Evolutionary conservation across 2,888 invertebrate genomes (phyloP).

Genomic region (Megaustenia siamemsis): DNA sequence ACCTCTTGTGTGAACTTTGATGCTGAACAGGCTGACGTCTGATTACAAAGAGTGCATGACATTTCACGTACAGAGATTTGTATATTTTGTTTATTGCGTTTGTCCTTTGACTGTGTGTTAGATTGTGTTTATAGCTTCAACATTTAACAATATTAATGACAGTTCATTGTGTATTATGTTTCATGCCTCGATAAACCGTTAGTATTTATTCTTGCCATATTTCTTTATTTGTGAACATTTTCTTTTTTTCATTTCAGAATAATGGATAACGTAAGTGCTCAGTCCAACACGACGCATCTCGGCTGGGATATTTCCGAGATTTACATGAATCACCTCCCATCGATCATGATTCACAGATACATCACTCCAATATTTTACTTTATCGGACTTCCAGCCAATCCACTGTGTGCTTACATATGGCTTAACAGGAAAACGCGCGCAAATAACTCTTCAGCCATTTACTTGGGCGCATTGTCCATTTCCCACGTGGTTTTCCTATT

Average conservation of each 20-base stretch:
- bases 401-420: constrained; percentile 77
- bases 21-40: too few species aligned
- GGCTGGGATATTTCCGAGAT: constrained; percentile 28
- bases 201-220: too few species aligned
- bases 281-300: not conserved
- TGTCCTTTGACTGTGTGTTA: too few species aligned
- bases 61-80: too few species aligned
- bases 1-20: too few species aligned
- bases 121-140: too few species aligned
- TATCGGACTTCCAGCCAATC: constrained; percentile 76
- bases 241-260: constrained; percentile 22
- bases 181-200: too few species aligned
- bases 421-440: constrained; percentile 73
- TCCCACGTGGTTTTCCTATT: constrained; percentile 75
- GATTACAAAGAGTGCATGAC: too few species aligned
- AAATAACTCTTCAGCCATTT: constrained; percentile 79
- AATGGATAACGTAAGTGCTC: constrained; percentile 5
- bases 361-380: constrained; percentile 77
- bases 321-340: constrained; percentile 66
- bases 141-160: too few species aligned
- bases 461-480: constrained; percentile 77
- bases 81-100: too few species aligned
- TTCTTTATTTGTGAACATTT: too few species aligned
- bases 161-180: too few species aligned
- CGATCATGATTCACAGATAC: constrained; percentile 71